phyloP scores from a whole-genome alignment of 30 jellyfish, hydroid and myxozoan species.

The Cassiopea xamachana region DNA sequence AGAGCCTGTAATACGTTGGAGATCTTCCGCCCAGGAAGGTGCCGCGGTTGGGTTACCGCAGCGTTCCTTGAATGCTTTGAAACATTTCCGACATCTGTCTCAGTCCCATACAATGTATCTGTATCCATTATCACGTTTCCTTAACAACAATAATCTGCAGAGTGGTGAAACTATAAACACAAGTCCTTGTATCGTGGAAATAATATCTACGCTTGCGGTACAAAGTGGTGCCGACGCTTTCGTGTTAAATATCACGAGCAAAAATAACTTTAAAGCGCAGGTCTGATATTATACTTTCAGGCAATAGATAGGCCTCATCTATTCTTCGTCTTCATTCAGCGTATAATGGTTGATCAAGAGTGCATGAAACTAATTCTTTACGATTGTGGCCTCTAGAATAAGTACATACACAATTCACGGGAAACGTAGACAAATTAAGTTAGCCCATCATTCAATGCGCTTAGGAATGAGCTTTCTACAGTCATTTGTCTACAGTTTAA shows the following conservation, averaged over 20 bases:
- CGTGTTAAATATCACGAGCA: background rate
- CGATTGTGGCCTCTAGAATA: background rate
- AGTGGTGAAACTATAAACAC: background rate
- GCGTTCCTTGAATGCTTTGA: constrained; percentile 35
- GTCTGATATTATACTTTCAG: too few relatives aligned
- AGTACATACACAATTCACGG: background rate
- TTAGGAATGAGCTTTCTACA: too few relatives aligned
- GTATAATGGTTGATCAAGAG: constrained; percentile 11
- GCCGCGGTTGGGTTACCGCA: constrained; percentile 10
- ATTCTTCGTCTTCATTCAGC: background rate
- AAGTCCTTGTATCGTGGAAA: background rate
- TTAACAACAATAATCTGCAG: constrained; percentile 32
- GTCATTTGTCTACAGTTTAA: too few relatives aligned
- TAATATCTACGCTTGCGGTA: background rate
- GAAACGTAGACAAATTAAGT: background rate
- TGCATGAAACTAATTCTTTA: constrained; percentile 17
- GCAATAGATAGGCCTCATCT: too few relatives aligned
- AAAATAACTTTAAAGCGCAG: too few relatives aligned
- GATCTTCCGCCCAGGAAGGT: constrained; percentile 52
- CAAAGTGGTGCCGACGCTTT: background rate
- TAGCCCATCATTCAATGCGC: background rate
- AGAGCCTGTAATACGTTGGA: constrained; percentile 38
- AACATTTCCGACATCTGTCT: constrained; percentile 24
- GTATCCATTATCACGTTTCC: constrained; percentile 71
- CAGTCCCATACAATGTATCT: constrained; percentile 22